A percentile compares a stretch with the other conserved stretches of the same genome.
Evolutionary conservation across 2,113 vertebrate genomes (phyloP).

Genomic region (Seriola dumerili): DNA sequence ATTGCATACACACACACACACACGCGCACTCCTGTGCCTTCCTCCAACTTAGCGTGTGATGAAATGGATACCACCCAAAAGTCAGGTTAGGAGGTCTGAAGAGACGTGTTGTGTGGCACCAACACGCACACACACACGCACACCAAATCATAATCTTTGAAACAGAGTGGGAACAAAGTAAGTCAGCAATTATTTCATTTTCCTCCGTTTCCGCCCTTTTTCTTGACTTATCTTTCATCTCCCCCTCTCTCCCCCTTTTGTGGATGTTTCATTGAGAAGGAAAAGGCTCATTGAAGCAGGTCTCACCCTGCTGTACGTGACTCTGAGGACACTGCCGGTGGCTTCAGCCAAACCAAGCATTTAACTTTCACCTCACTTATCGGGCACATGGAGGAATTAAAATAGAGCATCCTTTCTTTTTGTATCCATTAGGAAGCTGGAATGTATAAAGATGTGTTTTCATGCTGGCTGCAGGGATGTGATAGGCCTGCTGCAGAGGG

Average conservation of each 20-base stretch:
- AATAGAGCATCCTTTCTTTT: constrained; percentile 25
- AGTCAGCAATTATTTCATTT: constrained; percentile 46
- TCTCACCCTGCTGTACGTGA: constrained; percentile 67
- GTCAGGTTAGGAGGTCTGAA: constrained; percentile 34
- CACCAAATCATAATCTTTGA: background rate
- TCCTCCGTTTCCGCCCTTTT: constrained; percentile 42
- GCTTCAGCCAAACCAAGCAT: constrained; percentile 53
- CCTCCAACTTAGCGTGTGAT: constrained; percentile 48
- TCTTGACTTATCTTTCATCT: constrained; percentile 68
- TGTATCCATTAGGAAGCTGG: constrained; percentile 34
- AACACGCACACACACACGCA: background rate
- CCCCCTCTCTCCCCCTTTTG: constrained; percentile 26
- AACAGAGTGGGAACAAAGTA: constrained; percentile 33
- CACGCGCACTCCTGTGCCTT: constrained; percentile 19
- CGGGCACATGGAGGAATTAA: constrained; percentile 4
- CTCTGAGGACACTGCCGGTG: constrained; percentile 30
- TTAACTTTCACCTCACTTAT: constrained; percentile 49
- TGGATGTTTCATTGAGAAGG: constrained; percentile 61
- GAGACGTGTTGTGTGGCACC: constrained; percentile 34
- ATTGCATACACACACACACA: constrained; percentile 27
- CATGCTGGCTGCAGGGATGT: constrained; percentile 28
- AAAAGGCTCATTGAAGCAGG: constrained; percentile 45
- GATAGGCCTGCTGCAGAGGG: constrained; percentile 40
- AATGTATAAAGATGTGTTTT: constrained; percentile 42
- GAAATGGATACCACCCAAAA: constrained; percentile 63